Evolutionary conservation across 2,888 invertebrate genomes (phyloP).

Genomic region (Aleiodes leptofemur): DNA sequence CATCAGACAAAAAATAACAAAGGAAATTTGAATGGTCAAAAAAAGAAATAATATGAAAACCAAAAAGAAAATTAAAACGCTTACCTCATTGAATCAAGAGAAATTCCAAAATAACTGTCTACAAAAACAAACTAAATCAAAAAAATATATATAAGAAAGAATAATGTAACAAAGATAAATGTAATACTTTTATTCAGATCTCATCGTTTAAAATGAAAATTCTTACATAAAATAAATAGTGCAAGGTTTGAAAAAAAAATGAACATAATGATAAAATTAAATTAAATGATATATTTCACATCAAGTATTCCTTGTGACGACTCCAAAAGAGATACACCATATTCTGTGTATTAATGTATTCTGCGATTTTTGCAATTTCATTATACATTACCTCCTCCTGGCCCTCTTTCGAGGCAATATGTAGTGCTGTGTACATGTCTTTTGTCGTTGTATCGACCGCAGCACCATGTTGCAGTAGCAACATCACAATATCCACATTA

Average conservation of each 20-base stretch:
- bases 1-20: conserved; percentile 17
- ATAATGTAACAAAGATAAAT: conserved; percentile 44
- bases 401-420: conserved; percentile 98
- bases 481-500: conserved; percentile 96
- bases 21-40: conserved; percentile 36
- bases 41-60: background rate
- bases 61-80: background rate
- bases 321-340: conserved; percentile 71
- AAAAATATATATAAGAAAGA: conserved; percentile 27
- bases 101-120: conserved; percentile 12
- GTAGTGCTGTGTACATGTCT: conserved; percentile 96
- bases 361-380: conserved; percentile 69
- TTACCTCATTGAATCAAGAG: conserved; percentile 32
- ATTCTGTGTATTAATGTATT: conserved; percentile 69
- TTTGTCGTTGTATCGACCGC: conserved; percentile 92
- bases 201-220: conserved; percentile 48
- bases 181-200: conserved; percentile 49
- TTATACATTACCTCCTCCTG: conserved; percentile 76
- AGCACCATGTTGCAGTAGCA: conserved; percentile 96
- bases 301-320: conserved; percentile 71
- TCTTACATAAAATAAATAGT: conserved; percentile 32
- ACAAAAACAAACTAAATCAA: conserved; percentile 37
- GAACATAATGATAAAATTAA: conserved; percentile 27
- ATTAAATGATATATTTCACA: conserved; percentile 59
- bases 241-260: conserved; percentile 32